Evolutionary conservation across 2,888 invertebrate genomes (phyloP), one percentile per base, ranked within the genome.

Genomic region (Cataglyphis livida): DNA sequence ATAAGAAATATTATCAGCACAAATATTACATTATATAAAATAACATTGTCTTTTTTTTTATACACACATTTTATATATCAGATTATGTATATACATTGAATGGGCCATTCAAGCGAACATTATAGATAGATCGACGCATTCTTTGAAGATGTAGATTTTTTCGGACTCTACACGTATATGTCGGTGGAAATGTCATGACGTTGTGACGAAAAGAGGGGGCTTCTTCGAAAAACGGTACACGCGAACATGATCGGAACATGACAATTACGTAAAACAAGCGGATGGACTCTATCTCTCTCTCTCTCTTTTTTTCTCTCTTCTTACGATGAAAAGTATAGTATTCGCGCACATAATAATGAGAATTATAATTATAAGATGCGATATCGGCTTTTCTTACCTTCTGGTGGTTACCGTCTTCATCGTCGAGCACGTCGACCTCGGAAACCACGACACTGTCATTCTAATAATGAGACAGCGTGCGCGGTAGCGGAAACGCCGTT

Each of bases 221-320:
- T 86, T 81, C 82, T 51, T 44, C n/a, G 71, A 82, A 76, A 83
- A 73, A 21, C 73, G 66, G 35, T 73, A 75, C 82, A 85, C 84
- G 82, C 18, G 73, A 83, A 76, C 73, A 78, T 83, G 83, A 85
- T 86, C 81, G 70, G 61, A 76, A 83, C 81, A 28, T 75, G 35
- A 65, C 65, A 75, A 76, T 75, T 65, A 65, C 44, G 35, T 59
- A 35, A 76, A 75, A 59, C 75, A 82, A 68, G 79, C 79, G 25
- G 78, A 48, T 48, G 51, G 21, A 5, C 59, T 66, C 21, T 5
- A 0, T 35, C 28, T n/a, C 62, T 21, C n/a, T 41, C 35, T 25
- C 28, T 38, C 41, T 32, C n/a, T 44, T 0, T 51, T 0, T 51
- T 5, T 10, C 15, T 59, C 18, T 10, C 12, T 12, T 21, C 0